Evolutionary conservation across 1,140 invertebrate genomes (phyloP).

Genomic region (Drosophila ogumai): DNA sequence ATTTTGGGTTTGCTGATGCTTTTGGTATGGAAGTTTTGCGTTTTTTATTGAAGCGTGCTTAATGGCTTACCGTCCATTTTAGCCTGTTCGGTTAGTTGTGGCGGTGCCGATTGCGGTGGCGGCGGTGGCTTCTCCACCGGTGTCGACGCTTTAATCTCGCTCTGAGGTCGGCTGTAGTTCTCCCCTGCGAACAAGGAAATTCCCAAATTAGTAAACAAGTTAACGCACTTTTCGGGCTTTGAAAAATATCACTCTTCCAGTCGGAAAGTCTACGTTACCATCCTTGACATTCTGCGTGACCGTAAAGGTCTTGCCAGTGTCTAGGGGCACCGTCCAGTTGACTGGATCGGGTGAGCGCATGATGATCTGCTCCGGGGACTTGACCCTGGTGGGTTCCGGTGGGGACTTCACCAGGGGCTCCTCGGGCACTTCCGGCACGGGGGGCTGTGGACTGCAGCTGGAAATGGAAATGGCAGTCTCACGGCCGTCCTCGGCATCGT

Average conservation of each 20-base stretch:
- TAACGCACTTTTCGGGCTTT: neutral
- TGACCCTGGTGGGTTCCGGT: slow-evolving; percentile 95
- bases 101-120: slow-evolving; percentile 88
- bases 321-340: slow-evolving; percentile 96
- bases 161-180: slow-evolving; percentile 88
- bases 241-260: no score
- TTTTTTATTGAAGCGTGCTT: slow-evolving; percentile 82
- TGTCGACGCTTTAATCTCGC: slow-evolving; percentile 89
- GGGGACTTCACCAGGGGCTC: slow-evolving; percentile 94
- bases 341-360: slow-evolving; percentile 96
- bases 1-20: slow-evolving; percentile 55
- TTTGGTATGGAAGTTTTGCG: slow-evolving; percentile 79
- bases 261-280: slow-evolving; percentile 88
- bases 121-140: slow-evolving; percentile 87
- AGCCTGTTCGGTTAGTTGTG: slow-evolving; percentile 87
- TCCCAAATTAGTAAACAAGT: neutral
- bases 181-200: slow-evolving; percentile 57
- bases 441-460: slow-evolving; percentile 83
- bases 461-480: slow-evolving; percentile 84
- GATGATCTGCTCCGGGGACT: slow-evolving; percentile 96
- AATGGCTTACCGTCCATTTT: slow-evolving; percentile 84
- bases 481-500: slow-evolving; percentile 80
- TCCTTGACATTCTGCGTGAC: slow-evolving; percentile 95
- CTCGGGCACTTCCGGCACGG: slow-evolving; percentile 84
- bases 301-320: slow-evolving; percentile 96